Conservation (phyloP, 2,797 vertebrate species). For the Melopsittacus undulatus region DNA sequence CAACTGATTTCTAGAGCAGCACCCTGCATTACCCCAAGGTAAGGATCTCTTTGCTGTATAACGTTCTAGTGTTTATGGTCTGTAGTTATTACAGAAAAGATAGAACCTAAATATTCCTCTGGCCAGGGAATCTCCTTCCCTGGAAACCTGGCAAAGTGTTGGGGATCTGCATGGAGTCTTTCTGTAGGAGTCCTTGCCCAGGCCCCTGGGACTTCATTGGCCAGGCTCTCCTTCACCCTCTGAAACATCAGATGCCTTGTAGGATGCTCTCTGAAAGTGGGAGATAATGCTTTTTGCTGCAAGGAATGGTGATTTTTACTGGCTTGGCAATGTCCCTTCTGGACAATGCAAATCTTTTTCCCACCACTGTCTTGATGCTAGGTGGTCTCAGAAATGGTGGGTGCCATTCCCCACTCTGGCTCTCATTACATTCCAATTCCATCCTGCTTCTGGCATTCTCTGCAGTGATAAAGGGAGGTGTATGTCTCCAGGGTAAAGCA, state of each 20-base stretch:
- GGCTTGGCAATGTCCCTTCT: neutral
- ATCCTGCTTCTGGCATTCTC: neutral
- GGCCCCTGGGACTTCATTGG: neutral
- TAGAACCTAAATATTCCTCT: neutral
- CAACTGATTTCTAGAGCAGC: neutral
- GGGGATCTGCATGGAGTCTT: neutral
- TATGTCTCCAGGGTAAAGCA: neutral
- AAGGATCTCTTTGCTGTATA: neutral
- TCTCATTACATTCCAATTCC: neutral
- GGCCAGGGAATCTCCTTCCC: neutral
- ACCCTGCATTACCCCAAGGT: neutral
- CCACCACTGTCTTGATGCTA: neutral
- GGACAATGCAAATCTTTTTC: accelerated
- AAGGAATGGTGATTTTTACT: neutral
- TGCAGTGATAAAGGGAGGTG: neutral
- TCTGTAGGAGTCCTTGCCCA: neutral
- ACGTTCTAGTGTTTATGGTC: neutral
- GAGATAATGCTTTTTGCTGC: neutral
- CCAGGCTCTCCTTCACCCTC: neutral
- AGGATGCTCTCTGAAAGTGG: neutral
- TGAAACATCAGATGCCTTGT: accelerated
- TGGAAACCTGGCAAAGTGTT: neutral
- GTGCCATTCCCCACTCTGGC: neutral
- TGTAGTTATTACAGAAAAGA: neutral
- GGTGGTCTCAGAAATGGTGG: neutral